These are phyloP conservation scores for Scopus umbretta DNA, from an alignment of 2,113 vertebrate genomes.

Conservation along the genomic window DNA sequence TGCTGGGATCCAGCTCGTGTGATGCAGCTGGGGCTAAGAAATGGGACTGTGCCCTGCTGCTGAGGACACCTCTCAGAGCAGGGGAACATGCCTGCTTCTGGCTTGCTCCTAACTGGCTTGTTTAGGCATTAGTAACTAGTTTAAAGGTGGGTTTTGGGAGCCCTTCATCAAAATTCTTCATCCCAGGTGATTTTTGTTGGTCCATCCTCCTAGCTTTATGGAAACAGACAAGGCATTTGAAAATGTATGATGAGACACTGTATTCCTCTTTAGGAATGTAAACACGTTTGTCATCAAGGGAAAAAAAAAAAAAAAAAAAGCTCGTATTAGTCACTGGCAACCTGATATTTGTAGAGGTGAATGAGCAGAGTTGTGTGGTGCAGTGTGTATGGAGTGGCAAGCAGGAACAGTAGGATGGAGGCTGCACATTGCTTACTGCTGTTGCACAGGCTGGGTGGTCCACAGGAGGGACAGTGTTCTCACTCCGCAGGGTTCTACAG, in stretches of 20 bases:
- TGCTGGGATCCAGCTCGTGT: neutral
- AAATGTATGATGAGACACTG: fast-evolving
- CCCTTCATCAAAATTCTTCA: neutral
- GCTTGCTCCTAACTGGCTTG: neutral
- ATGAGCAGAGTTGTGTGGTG: neutral
- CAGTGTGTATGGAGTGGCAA: neutral
- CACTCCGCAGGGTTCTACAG: neutral
- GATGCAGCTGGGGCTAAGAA: neutral
- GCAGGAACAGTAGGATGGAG: neutral
- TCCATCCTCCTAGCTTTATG: neutral
- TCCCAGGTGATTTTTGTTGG: neutral
- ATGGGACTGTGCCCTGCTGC: neutral
- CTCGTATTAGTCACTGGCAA: neutral
- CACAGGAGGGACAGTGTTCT: neutral
- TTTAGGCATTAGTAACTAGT: neutral
- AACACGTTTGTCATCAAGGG: neutral
- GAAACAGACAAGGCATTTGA: neutral
- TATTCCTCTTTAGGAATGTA: neutral
- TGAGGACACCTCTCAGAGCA: neutral
- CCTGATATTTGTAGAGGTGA: neutral
- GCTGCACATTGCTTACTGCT: neutral
- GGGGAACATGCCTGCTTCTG: neutral
- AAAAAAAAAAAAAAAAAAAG: too few relatives aligned
- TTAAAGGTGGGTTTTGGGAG: neutral
- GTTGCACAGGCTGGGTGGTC: neutral